Evolutionary conservation across 2,888 invertebrate species (phyloP).

Genomic region (Drosophila fulvimacula): DNA sequence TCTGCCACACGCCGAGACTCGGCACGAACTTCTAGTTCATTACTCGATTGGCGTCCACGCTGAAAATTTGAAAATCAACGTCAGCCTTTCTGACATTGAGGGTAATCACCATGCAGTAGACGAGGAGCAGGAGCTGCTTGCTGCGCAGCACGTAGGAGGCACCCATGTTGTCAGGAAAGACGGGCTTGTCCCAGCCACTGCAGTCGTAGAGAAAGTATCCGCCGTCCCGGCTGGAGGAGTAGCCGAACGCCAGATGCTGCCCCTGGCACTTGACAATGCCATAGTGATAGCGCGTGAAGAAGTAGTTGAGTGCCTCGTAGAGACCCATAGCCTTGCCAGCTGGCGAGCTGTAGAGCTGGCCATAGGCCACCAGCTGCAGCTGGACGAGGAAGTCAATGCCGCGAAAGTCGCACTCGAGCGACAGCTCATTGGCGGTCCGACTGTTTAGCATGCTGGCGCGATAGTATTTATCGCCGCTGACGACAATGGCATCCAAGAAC

Average conservation of each 20-base stretch:
- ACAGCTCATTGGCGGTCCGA: slow-evolving; percentile 86
- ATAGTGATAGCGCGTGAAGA: slow-evolving; percentile 86
- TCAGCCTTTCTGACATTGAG: slow-evolving; percentile 86
- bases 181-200: slow-evolving; percentile 86
- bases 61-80: slow-evolving; percentile 86
- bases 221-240: slow-evolving; percentile 62
- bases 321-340: slow-evolving; percentile 86
- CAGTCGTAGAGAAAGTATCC: slow-evolving; percentile 89
- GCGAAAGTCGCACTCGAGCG: slow-evolving; percentile 86
- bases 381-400: slow-evolving; percentile 87
- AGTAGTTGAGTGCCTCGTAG: slow-evolving; percentile 87
- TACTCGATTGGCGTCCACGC: slow-evolving; percentile 57
- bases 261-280: slow-evolving; percentile 86
- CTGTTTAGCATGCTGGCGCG: slow-evolving; percentile 85
- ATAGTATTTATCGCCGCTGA: slow-evolving; percentile 87
- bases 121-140: slow-evolving; percentile 86
- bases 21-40: not conserved
- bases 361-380: slow-evolving; percentile 86
- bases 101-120: slow-evolving; percentile 88
- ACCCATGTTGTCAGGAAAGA: slow-evolving; percentile 87
- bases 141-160: slow-evolving; percentile 87
- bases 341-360: slow-evolving; percentile 86
- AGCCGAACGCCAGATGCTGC: slow-evolving; percentile 86
- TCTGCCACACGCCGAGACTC: not conserved
- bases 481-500: slow-evolving; percentile 87